phyloP scores from a whole-genome alignment of 2,113 vertebrate genomes.

The Actenoides hombroni region DNA sequence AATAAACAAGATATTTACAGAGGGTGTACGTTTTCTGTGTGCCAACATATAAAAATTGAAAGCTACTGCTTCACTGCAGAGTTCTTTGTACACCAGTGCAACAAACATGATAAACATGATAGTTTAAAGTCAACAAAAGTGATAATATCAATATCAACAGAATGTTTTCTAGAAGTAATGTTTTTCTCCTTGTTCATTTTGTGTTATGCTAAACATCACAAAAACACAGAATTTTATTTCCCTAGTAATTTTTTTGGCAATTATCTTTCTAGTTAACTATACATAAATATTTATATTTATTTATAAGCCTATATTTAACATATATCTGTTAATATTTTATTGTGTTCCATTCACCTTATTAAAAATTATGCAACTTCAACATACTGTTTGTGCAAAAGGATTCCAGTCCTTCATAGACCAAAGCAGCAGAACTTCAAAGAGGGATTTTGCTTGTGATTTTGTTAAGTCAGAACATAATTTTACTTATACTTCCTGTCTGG shows the following conservation, averaged over 20 bases:
- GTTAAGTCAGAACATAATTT: background rate
- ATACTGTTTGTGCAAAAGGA: background rate
- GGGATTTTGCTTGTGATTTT: background rate
- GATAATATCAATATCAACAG: background rate
- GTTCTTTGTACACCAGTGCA: background rate
- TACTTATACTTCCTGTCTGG: background rate
- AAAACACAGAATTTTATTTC: background rate
- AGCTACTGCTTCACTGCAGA: background rate
- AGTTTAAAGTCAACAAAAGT: background rate
- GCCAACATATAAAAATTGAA: background rate
- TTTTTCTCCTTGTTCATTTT: background rate
- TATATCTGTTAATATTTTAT: background rate
- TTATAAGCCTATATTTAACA: background rate
- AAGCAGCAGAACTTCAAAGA: background rate
- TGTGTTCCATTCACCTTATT: background rate
- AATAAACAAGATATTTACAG: background rate
- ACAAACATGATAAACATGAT: background rate
- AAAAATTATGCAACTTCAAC: background rate
- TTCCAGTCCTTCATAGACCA: background rate
- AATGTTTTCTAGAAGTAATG: background rate
- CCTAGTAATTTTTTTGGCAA: background rate
- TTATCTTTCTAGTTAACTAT: background rate
- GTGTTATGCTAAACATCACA: background rate
- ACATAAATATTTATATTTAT: background rate
- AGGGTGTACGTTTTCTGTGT: background rate